These are phyloP conservation scores for Alethe castanea DNA, from an alignment of 2,113 vertebrate species.

Conservation along the genomic window DNA sequence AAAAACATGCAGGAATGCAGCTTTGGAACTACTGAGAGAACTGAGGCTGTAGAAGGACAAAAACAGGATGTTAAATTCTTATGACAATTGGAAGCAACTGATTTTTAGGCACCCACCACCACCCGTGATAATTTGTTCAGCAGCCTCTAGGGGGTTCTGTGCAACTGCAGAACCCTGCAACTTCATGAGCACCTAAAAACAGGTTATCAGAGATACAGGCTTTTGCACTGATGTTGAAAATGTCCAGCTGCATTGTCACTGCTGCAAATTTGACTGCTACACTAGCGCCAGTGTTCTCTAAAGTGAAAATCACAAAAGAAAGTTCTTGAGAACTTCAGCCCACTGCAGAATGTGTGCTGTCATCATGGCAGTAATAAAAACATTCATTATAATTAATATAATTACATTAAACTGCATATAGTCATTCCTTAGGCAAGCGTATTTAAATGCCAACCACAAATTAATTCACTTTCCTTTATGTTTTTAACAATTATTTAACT, in stretches of 20 bases:
- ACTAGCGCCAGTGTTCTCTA: neutral
- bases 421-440: neutral
- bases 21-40: constrained; percentile 58
- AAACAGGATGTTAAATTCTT: constrained; percentile 76
- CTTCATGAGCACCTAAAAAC: neutral
- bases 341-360: neutral
- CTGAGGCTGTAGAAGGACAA: constrained; percentile 66
- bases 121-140: neutral
- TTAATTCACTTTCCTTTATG: neutral
- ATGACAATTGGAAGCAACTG: constrained; percentile 20
- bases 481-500: neutral
- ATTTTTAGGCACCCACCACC: neutral
- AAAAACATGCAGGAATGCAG: constrained; percentile 63
- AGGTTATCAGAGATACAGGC: neutral
- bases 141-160: constrained; percentile 54
- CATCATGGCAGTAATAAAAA: neutral
- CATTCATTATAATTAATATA: neutral
- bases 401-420: neutral
- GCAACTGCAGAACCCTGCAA: constrained; percentile 10
- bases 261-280: neutral
- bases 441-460: neutral
- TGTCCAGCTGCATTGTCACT: neutral
- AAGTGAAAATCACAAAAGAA: neutral
- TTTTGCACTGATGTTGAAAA: neutral
- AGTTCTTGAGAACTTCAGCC: neutral